Percentiles rank a stretch among this genome's conserved stretches.
Conservation (phyloP, 2,888 invertebrate species). For the Aspidiotus rigidus region DNA sequence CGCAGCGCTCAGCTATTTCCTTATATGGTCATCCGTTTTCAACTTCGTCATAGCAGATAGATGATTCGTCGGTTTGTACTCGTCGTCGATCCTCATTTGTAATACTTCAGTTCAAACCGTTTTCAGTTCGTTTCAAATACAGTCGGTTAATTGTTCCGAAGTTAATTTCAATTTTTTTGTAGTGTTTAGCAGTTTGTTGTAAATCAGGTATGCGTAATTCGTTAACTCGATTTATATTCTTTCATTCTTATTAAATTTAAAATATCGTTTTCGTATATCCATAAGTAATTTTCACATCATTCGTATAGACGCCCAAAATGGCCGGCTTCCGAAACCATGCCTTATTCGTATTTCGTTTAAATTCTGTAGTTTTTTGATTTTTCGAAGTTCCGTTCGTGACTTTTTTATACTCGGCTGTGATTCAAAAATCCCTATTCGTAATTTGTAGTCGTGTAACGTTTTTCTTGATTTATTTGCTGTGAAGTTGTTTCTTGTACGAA, state of each 20-base stretch:
- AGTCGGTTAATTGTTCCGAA: conserved; percentile 15
- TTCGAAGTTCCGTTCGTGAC: neutral
- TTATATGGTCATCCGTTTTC: conserved; percentile 31
- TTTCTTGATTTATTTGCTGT: neutral
- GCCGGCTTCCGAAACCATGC: conserved; percentile 30
- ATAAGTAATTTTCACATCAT: neutral
- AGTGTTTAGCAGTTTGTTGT: conserved; percentile 7
- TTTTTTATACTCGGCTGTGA: neutral
- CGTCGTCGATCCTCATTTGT: conserved; percentile 10
- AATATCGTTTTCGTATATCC: neutral
- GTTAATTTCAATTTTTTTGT: conserved; percentile 16
- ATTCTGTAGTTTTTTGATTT: neutral
- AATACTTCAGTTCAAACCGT: conserved; percentile 5
- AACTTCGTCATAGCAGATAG: conserved; percentile 31
- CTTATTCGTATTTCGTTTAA: conserved; percentile 3
- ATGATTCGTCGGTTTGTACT: conserved; percentile 28
- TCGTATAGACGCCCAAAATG: conserved; percentile 29
- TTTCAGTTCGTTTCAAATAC: conserved; percentile 11
- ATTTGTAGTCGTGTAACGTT: too few species aligned
- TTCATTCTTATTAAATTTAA: neutral
- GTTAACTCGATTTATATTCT: neutral
- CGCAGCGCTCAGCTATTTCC: conserved; percentile 26
- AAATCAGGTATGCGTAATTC: conserved; percentile 18
- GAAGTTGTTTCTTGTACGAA: neutral
- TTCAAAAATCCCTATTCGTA: neutral